These are phyloP conservation scores for Nudaria mundana DNA, from an alignment of 2,888 invertebrate species.

Conservation along the genomic window DNA sequence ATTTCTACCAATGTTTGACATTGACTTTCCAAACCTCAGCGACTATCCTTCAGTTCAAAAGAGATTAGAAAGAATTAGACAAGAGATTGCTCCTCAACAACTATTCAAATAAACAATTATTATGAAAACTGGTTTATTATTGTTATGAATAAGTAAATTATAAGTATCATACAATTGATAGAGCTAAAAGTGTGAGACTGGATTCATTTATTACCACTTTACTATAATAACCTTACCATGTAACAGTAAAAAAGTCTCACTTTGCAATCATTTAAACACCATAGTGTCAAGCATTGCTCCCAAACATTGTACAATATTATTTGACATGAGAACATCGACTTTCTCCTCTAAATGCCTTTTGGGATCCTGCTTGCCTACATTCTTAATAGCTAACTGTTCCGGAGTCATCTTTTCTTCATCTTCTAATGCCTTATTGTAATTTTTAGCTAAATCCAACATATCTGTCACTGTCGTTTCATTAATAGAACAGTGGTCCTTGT, in stretches of 20 bases:
- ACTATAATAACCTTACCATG: conserved; percentile 55
- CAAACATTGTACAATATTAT: conserved; percentile 98
- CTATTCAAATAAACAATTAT: conserved; percentile 42
- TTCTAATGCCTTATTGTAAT: conserved; percentile 98
- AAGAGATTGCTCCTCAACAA: conserved; percentile 59
- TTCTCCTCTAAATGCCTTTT: conserved; percentile 99
- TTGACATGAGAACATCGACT: conserved; percentile 97
- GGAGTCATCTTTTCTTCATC: conserved; percentile 99
- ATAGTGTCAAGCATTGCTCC: conserved; percentile 95
- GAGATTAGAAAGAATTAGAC: conserved; percentile 45
- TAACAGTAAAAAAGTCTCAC: conserved; percentile 41
- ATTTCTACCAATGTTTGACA: conserved; percentile 63
- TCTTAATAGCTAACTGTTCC: conserved; percentile 99
- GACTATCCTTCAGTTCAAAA: conserved; percentile 50
- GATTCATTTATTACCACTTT: conserved; percentile 56
- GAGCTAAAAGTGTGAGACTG: conserved; percentile 50
- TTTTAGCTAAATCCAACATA: conserved; percentile 98
- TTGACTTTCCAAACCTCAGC: conserved; percentile 51
- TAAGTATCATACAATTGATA: conserved; percentile 57
- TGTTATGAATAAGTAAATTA: conserved; percentile 59
- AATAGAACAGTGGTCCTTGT: conserved; percentile 94
- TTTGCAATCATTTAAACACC: conserved; percentile 73
- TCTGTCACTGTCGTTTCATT: conserved; percentile 97
- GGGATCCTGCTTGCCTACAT: conserved; percentile 99
- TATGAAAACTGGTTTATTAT: conserved; percentile 56